Evolutionary conservation across 2,113 vertebrate genomes (phyloP), one percentile per base, ranked within the genome.

Genomic region (Varanus salvator): DNA sequence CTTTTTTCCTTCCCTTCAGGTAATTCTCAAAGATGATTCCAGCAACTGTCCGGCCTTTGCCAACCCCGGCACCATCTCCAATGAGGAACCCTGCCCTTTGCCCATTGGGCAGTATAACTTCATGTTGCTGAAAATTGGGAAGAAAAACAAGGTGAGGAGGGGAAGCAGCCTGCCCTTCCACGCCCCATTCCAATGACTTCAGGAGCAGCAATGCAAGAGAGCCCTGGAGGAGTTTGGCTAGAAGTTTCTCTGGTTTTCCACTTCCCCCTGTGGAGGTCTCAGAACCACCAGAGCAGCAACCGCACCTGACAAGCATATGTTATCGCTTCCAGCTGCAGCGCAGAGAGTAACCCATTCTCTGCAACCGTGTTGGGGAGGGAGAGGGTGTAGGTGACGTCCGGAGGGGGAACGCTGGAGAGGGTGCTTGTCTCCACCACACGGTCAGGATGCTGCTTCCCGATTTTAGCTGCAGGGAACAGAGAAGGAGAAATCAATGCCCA

Each of bases 361-460:
- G 98, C 97, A 50, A 97, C 97, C 0, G 93, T 80, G 72, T 94
- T 48, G 0, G 98, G 98, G 92, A 99, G 97, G 64, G 98, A 98
- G 19, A 99, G 97, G n/a, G 94, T 95, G 92, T 99, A 99, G 87
- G 98, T 98, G 96, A 99, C 97, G 95, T 99, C 98, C 0, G 99
- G 99, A 0, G 99, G 99, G 6, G 99, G 99, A 14, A 99, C 99
- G 0, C 99, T 99, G 93, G 99, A 99, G 4, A 99, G 96, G 0
- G 99, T 99, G 97, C 98, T 99, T 0, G 99, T 99, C 95, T 99
- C 99, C 81, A 99, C 99, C 88, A 99, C 99, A 0, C 98, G 98
- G 96, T 99, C 99, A 0, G 99, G 99, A 94, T 99, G 99, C 87
- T 98, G 98, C 93, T 97, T 98, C 93, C 99, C 99, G 50, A 99